phyloP scores from a whole-genome alignment of 2,888 invertebrate species.

The Camptogramma bilineatum region DNA sequence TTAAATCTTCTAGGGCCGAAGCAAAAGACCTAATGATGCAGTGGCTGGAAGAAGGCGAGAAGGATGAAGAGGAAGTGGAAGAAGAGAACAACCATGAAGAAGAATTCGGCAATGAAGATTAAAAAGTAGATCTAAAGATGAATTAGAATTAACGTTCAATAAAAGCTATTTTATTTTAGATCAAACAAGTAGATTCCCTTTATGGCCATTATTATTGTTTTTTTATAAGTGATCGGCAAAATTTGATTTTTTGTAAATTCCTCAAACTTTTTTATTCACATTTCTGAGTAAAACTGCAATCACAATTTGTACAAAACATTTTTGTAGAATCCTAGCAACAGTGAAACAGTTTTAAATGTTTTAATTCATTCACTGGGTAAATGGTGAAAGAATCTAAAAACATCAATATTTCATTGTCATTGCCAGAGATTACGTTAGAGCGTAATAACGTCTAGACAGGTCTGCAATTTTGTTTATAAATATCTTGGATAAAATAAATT shows the following conservation, averaged over 20 bases:
- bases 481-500: slow-evolving; percentile 33
- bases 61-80: slow-evolving; percentile 62
- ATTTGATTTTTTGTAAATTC: no score
- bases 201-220: neutral
- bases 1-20: slow-evolving; percentile 57
- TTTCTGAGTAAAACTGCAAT: no score
- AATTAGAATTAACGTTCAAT: neutral
- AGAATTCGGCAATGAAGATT: slow-evolving; percentile 47
- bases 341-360: neutral
- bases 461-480: slow-evolving; percentile 50
- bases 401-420: slow-evolving; percentile 53
- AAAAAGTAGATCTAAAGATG: neutral
- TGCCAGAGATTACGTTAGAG: slow-evolving; percentile 47
- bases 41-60: slow-evolving; percentile 75
- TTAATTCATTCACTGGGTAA: slow-evolving; percentile 32
- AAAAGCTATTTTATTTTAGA: neutral
- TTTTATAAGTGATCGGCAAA: neutral
- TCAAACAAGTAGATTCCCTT: neutral
- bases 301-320: no score
- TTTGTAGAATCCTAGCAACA: no score
- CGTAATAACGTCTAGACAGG: slow-evolving; percentile 53
- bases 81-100: slow-evolving; percentile 51
- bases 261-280: no score
- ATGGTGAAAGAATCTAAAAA: slow-evolving; percentile 32
- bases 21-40: slow-evolving; percentile 68